Evolutionary conservation across 2,797 vertebrate species (phyloP), one percentile per base, ranked within the genome.

Genomic region (Pangasius mekongensis): DNA sequence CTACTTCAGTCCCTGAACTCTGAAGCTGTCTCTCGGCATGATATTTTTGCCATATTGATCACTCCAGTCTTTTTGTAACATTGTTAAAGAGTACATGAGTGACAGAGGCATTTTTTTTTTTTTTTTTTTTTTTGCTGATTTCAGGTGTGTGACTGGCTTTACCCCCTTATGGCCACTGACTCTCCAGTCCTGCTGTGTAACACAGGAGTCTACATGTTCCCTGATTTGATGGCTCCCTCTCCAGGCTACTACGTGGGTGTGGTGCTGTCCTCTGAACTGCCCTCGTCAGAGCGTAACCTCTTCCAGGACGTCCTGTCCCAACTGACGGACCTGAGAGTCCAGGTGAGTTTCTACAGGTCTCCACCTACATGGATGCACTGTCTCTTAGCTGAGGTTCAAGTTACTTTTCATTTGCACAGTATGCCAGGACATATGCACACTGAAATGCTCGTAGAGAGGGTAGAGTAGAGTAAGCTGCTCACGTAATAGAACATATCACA

Each of bases 101-200:
- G 60, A 83, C 14, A 0, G 18, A 36, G 14, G n/a, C 18, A 16
- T 67, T 52, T 49, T 67, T 8, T 36, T 36, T 67, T 52, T 52
- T 69, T 27, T 67, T 52, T 52, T 69, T 27, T 67, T 52, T 52
- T 69, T 27, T 52, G 47, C 22, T 89, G 14, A 33, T 89, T 93
- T 67, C 93, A 99, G 99, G 98, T 99, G 91, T 99, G 97, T 92
- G 98, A 98, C 94, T 99, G 99, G 99, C 89, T 99, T 0, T 99
- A 98, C 91, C 98, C 98, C 2, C 96, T 99, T 60, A 97, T 99
- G 97, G 93, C 95, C 88, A 94, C 93, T 66, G 95, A 98, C 90
- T 99, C 98, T 20, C 98, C 98, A 0, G 97, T 98, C 90, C 92
- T 99, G 85, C 97, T 97, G 88, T 99, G 98, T 90, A 98, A 93